Evolutionary conservation across 2,888 invertebrate species (phyloP).

Genomic region (Barypeithes pellucidus): DNA sequence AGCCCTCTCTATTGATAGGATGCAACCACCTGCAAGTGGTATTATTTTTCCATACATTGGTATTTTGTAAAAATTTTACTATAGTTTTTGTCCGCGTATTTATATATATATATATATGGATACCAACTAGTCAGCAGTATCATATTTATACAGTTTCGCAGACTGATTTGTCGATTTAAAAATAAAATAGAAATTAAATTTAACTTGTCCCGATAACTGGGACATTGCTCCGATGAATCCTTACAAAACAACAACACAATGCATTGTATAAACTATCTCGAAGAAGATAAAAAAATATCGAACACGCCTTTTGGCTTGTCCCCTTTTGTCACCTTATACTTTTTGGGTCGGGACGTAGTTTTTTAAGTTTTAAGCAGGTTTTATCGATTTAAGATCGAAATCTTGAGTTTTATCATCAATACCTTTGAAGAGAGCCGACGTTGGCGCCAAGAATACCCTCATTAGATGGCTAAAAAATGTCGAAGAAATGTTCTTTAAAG

Average conservation of each 20-base stretch:
- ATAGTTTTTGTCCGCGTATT: no score
- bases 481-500: constrained; percentile 44
- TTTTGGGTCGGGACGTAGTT: constrained; percentile 39
- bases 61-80: no score
- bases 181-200: neutral
- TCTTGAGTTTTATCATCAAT: constrained; percentile 68
- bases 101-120: no score
- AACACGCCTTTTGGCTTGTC: constrained; percentile 41
- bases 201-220: neutral
- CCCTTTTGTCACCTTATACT: constrained; percentile 52
- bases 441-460: constrained; percentile 69
- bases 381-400: constrained; percentile 67
- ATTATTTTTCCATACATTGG: no score
- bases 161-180: no score
- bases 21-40: no score
- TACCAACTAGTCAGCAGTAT: no score
- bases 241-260: constrained; percentile 19
- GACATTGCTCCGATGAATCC: constrained; percentile 12
- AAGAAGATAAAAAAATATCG: constrained; percentile 25
- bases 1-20: no score
- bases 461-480: constrained; percentile 61
- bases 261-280: constrained; percentile 14
- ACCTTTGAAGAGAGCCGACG: constrained; percentile 68
- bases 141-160: neutral
- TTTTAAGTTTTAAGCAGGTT: constrained; percentile 49